Conservation (phyloP, 2,113 vertebrate genomes). For the Dinomys branickii region DNA sequence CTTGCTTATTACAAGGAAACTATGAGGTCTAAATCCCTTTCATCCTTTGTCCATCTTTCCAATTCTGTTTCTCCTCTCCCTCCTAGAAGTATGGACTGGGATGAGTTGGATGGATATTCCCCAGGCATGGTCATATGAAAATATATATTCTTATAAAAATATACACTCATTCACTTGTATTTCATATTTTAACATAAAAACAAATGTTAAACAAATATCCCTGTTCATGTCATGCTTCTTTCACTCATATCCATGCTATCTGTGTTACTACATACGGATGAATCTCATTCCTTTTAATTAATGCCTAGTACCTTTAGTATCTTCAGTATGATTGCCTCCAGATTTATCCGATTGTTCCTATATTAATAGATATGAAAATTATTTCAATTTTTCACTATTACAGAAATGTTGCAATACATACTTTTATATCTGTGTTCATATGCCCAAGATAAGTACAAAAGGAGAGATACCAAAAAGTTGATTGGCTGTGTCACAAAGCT, state of each 20-base stretch:
- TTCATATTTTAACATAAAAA: not conserved
- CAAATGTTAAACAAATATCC: not conserved
- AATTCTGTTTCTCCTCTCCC: too few species aligned
- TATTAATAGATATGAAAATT: not conserved
- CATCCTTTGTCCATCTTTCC: not conserved
- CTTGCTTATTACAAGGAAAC: not conserved
- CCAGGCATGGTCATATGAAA: not conserved
- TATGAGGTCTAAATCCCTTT: not conserved
- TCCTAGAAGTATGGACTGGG: not conserved
- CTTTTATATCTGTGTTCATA: not conserved
- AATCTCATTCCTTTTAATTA: not conserved
- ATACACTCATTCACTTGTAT: not conserved
- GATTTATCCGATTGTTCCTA: not conserved
- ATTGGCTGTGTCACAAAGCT: not conserved
- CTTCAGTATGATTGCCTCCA: not conserved
- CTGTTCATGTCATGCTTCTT: not conserved
- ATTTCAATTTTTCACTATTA: not conserved
- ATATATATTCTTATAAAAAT: not conserved
- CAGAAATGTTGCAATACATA: not conserved
- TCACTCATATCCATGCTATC: too few species aligned
- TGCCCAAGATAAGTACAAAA: not conserved
- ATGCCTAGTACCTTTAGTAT: not conserved
- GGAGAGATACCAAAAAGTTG: not conserved
- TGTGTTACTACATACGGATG: rapidly evolving
- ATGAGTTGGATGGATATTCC: too few species aligned